Evolutionary conservation across 2,113 vertebrate species (phyloP), one percentile per base, ranked within the genome.

Genomic region (Neolamprologus tretocephalus): DNA sequence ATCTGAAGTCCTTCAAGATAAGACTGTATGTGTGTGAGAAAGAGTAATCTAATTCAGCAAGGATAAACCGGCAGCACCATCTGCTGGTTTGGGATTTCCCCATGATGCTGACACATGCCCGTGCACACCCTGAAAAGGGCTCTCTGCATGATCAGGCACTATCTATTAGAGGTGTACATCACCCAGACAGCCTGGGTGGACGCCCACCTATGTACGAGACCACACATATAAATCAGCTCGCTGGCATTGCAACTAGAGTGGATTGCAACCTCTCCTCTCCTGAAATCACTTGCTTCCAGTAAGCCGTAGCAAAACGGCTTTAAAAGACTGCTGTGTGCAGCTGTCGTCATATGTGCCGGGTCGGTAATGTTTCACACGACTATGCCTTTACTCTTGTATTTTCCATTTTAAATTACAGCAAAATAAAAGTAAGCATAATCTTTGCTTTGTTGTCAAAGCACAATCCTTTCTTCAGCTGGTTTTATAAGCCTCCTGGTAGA

Each of bases 1-100:
- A 96, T n/a, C 96, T 96, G 35, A 97, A 88, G 0, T 94, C 90
- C 5, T 94, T 63, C 12, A 40, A 26, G 73, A 81, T 17, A 45
- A 53, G 57, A 14, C 13, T 88, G 54, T 71, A 12, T 40, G 7
- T 82, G 11, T 58, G 40, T 45, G 73, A 5, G 28, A 23, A n/a
- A 12, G 78, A 55, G 35, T 35, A 42, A 53, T 28, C 61, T 4
- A 14, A 45, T 23, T 63, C 7, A 26, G 17, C 6, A 81, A 68
- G 26, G n/a, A 79, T 89, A 68, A 78, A 61, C 28, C 87, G 63
- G 87, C 82, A 93, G 93, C 93, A 47, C 94, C 94, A 91, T 84
- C 94, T 95, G 90, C 91, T 93, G 95, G 89, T 33, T 3, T 17
- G 3, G 5, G 7, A 23, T 47, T 61, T 79, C 42, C 14, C 7